Percentiles rank a stretch among this genome's conserved stretches.
phyloP scores from a whole-genome alignment of 2,797 vertebrate genomes.

The Rhynchonycteris naso region DNA sequence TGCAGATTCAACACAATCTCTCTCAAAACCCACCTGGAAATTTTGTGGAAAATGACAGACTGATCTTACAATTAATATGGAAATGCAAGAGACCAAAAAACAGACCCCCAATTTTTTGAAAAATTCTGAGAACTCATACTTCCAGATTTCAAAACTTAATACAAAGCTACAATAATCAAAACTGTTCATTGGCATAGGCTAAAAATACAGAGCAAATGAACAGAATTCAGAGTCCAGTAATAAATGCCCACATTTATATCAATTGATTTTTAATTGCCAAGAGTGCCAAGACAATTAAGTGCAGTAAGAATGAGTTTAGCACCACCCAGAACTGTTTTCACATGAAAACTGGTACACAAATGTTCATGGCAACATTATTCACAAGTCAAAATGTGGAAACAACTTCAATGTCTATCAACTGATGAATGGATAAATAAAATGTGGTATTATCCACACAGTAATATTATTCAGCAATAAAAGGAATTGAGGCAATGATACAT shows the following conservation, averaged over 20 bases:
- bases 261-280: not conserved
- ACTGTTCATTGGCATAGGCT: not conserved
- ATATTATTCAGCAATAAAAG: constrained; percentile 10
- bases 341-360: not conserved
- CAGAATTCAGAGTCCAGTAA: not conserved
- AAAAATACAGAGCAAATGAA: not conserved
- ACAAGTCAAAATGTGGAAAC: not conserved
- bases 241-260: not conserved
- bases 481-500: not conserved
- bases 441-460: not conserved
- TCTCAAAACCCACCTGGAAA: not conserved
- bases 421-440: constrained; percentile 11
- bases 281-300: not conserved
- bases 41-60: not conserved
- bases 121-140: not conserved
- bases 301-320: not conserved
- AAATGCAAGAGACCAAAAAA: not conserved
- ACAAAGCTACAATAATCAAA: not conserved
- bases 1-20: not conserved
- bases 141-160: not conserved
- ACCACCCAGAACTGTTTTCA: not conserved
- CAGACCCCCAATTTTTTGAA: not conserved
- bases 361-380: not conserved
- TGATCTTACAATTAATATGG: not conserved
- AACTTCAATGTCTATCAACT: not conserved